These are phyloP conservation scores for Heterocephalus glaber DNA, from an alignment of 2,113 vertebrate genomes.

Conservation along the genomic window DNA sequence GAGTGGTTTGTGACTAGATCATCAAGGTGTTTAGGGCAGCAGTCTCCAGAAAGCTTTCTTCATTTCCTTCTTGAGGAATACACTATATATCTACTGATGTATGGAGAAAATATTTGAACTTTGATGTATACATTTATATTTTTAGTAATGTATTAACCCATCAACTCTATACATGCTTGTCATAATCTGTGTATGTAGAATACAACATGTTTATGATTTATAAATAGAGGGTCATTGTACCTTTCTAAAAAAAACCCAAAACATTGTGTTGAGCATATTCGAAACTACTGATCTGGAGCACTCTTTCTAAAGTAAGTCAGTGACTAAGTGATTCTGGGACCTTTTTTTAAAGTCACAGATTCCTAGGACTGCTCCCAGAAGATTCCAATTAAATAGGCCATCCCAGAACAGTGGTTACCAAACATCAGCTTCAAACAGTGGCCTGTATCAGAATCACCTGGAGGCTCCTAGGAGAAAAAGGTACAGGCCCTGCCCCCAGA, in stretches of 20 bases:
- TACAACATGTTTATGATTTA: not conserved
- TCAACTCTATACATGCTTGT: not conserved
- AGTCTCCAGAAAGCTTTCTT: not conserved
- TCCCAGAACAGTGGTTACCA: not conserved
- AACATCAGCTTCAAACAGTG: not conserved
- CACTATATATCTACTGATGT: not conserved
- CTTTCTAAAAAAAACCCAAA: not conserved
- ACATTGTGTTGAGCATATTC: not conserved
- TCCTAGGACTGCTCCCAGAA: slow-evolving; percentile 22
- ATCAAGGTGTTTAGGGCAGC: not conserved
- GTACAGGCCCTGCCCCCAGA: too few species aligned
- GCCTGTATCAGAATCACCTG: not conserved
- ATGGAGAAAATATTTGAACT: slow-evolving; percentile 5
- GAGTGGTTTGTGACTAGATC: slow-evolving; percentile 15
- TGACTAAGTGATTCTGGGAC: slow-evolving; percentile 61
- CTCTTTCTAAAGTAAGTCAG: slow-evolving; percentile 58
- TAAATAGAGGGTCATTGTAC: not conserved
- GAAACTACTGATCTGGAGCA: slow-evolving; percentile 37
- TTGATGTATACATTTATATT: not conserved
- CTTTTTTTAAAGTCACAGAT: not conserved
- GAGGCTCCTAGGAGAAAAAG: not conserved
- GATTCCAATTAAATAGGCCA: slow-evolving; percentile 45
- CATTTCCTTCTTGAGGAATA: not conserved
- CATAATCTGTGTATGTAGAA: not conserved
- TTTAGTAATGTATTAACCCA: slow-evolving; percentile 26